Percentiles rank a stretch among this genome's conserved stretches.
phyloP scores from a whole-genome alignment of 2,888 invertebrate genomes.

The Amphiduros pacificus region DNA sequence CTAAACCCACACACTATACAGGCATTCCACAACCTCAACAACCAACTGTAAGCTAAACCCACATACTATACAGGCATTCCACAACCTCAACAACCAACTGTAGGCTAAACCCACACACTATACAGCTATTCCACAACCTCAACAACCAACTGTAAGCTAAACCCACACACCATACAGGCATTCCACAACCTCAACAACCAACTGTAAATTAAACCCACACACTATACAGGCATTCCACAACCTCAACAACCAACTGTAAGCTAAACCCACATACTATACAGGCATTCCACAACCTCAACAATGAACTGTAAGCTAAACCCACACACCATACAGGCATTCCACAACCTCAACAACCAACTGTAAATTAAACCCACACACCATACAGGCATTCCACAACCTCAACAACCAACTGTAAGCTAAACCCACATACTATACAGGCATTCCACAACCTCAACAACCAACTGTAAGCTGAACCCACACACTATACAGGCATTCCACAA shows the following conservation, averaged over 20 bases:
- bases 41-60: no score
- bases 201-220: no score
- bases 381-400: neutral
- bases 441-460: neutral
- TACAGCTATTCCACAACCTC: neutral
- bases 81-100: neutral
- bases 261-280: no score
- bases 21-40: neutral
- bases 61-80: neutral
- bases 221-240: neutral
- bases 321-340: neutral
- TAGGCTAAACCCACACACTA: no score
- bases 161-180: neutral
- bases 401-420: neutral
- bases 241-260: neutral
- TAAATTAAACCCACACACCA: no score
- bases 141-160: neutral
- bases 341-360: neutral
- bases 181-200: neutral
- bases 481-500: neutral
- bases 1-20: no score
- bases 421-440: neutral
- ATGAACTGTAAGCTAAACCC: no score
- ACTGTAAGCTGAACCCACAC: no score
- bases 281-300: neutral